Conservation (phyloP, 2,888 invertebrate genomes). For the Eumacrocentrus americanus region DNA sequence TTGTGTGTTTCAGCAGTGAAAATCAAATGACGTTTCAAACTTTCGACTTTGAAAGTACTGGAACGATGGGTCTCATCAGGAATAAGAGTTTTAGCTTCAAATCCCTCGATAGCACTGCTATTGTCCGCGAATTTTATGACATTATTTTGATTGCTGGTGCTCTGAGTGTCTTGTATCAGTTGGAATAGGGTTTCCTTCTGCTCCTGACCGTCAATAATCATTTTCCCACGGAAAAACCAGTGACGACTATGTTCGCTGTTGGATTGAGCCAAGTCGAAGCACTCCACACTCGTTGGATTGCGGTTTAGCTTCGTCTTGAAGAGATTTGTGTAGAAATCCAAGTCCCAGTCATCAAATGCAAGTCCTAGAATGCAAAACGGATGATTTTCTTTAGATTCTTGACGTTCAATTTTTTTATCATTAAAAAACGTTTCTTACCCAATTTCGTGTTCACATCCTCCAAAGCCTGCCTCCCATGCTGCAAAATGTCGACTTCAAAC, state of each 20-base stretch:
- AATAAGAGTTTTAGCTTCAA: constrained; percentile 71
- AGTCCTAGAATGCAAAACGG: constrained; percentile 78
- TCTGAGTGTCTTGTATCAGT: constrained; percentile 91
- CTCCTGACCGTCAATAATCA: constrained; percentile 82
- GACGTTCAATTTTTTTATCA: neutral
- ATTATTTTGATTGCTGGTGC: constrained; percentile 85
- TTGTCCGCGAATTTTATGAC: constrained; percentile 98
- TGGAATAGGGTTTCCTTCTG: constrained; percentile 84
- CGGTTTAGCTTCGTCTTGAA: constrained; percentile 82
- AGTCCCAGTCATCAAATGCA: constrained; percentile 92
- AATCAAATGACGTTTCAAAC: constrained; percentile 81
- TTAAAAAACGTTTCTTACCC: constrained; percentile 67
- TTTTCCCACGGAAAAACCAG: constrained; percentile 94
- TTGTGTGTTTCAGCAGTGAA: constrained; percentile 99
- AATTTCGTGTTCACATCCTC: constrained; percentile 79
- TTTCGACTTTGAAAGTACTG: constrained; percentile 64
- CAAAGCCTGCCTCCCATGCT: constrained; percentile 78
- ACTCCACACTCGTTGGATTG: constrained; percentile 96
- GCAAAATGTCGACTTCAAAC: constrained; percentile 83
- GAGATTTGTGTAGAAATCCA: constrained; percentile 86
- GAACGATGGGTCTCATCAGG: constrained; percentile 73
- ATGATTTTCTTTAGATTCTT: too few species aligned
- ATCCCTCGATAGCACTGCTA: constrained; percentile 92
- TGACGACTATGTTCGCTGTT: constrained; percentile 98
- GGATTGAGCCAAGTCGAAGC: constrained; percentile 97